Conservation (phyloP, 2,888 invertebrate genomes). For the Ochlodes sylvanus region DNA sequence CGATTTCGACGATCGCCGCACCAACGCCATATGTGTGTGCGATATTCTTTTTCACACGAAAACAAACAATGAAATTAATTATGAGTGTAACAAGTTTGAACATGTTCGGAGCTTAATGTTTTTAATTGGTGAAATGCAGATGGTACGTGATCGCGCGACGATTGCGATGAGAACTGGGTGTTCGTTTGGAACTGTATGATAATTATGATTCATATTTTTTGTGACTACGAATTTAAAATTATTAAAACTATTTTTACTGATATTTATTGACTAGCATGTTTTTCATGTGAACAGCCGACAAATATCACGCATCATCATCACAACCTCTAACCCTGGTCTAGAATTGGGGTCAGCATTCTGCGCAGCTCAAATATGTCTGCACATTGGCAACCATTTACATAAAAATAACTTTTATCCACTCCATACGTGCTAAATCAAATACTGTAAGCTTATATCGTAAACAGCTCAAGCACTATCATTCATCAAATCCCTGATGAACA, state of each 20-base stretch:
- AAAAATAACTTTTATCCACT: no score
- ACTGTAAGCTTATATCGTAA: constrained; percentile 16
- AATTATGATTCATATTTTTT: not conserved
- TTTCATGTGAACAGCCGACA: no score
- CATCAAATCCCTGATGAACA: constrained; percentile 17
- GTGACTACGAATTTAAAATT: no score
- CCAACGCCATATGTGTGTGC: constrained; percentile 44
- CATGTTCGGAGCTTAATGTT: constrained; percentile 37
- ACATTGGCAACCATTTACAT: no score
- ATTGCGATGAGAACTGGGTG: constrained; percentile 48
- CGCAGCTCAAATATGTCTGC: no score
- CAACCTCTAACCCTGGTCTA: no score
- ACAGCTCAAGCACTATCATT: not conserved
- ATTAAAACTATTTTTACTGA: no score
- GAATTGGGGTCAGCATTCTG: no score
- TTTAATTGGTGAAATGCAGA: constrained; percentile 33
- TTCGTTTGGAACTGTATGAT: constrained; percentile 38
- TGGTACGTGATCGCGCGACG: constrained; percentile 31
- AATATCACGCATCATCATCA: no score
- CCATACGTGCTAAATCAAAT: constrained; percentile 21
- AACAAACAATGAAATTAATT: constrained; percentile 38
- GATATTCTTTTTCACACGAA: constrained; percentile 42
- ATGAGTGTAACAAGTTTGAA: constrained; percentile 39
- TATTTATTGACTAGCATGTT: no score
- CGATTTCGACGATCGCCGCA: constrained; percentile 2